Evolutionary conservation across 2,888 invertebrate genomes (phyloP).

Genomic region (Ditula angustiorana): DNA sequence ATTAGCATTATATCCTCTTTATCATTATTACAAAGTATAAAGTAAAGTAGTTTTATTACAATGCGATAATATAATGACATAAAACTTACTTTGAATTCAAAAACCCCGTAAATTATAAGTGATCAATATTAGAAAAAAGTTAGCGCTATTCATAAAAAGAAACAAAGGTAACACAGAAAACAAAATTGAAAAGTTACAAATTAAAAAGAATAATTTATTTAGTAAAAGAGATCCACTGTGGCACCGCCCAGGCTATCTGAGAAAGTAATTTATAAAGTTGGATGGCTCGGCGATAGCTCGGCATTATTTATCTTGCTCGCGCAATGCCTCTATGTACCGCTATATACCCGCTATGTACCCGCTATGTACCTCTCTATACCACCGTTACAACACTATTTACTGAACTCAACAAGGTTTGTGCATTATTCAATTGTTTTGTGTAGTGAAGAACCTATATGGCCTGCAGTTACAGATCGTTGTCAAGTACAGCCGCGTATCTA

Average conservation of each 20-base stretch:
- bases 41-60: too few relatives aligned
- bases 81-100: too few relatives aligned
- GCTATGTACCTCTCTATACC: not conserved
- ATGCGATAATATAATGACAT: too few relatives aligned
- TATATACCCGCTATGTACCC: not conserved
- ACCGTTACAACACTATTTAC: conserved; percentile 5
- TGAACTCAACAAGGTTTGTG: not conserved
- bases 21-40: too few relatives aligned
- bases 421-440: conserved; percentile 15
- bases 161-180: too few relatives aligned
- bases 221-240: conserved; percentile 50
- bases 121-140: too few relatives aligned
- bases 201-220: conserved; percentile 40
- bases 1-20: too few relatives aligned
- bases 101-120: too few relatives aligned
- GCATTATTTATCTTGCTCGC: conserved; percentile 68
- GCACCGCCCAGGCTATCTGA: conserved; percentile 63
- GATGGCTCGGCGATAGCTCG: conserved; percentile 64
- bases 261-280: conserved; percentile 81
- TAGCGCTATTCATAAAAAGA: not conserved
- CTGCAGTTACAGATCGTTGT: too few relatives aligned
- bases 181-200: too few relatives aligned
- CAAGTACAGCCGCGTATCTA: too few relatives aligned
- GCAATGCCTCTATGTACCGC: conserved; percentile 36
- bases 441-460: too few relatives aligned